Evolutionary conservation across 2,113 vertebrate genomes (phyloP).

Genomic region (Pyrgilauda ruficollis): DNA sequence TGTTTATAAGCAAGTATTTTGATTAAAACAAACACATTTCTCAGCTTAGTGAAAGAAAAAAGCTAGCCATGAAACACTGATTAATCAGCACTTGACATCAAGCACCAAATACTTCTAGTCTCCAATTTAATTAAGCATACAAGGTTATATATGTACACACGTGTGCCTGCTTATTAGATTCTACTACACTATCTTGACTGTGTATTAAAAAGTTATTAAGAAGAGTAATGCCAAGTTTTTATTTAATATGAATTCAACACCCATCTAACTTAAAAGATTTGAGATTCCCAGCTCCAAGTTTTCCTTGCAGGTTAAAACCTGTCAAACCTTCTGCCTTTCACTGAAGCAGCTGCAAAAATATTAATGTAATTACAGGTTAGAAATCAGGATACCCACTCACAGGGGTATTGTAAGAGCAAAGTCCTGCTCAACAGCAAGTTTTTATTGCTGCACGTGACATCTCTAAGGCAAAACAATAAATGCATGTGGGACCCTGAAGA

Average conservation of each 20-base stretch:
- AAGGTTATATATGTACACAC: background rate
- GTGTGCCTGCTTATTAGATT: background rate
- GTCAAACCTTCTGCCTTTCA: background rate
- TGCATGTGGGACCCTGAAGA: background rate
- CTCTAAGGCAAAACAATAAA: background rate
- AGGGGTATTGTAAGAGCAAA: background rate
- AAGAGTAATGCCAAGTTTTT: background rate
- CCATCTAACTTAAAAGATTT: background rate
- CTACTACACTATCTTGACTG: background rate
- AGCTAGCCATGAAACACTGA: background rate
- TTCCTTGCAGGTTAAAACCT: conserved; percentile 26
- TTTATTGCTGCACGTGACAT: background rate
- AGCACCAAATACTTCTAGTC: background rate
- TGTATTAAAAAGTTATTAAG: background rate
- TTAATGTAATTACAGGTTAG: background rate
- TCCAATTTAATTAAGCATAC: background rate
- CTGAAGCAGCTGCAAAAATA: conserved; percentile 15
- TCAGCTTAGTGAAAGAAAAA: background rate
- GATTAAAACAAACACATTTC: background rate
- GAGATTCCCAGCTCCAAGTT: background rate
- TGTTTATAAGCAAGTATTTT: background rate
- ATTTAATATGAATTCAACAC: background rate
- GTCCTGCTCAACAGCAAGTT: background rate
- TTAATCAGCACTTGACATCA: background rate
- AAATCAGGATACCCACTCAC: background rate